Evolutionary conservation across 2,797 vertebrate species (phyloP).

Genomic region (Coracias cyanogaster): DNA sequence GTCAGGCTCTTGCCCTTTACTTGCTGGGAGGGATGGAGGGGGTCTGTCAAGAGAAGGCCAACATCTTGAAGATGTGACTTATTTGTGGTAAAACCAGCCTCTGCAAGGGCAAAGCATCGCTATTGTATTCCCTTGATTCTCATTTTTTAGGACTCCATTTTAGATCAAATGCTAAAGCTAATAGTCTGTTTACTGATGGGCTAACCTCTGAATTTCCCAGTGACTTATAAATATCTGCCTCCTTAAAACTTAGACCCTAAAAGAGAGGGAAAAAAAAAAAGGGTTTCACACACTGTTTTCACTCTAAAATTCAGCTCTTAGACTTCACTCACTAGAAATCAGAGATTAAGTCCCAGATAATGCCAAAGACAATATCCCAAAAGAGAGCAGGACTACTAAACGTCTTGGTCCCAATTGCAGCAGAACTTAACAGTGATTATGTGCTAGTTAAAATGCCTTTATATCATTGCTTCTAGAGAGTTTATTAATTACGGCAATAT

Average conservation of each 20-base stretch:
- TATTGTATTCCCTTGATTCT: background rate
- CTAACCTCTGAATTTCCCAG: background rate
- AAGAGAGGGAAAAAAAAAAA: background rate
- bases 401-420: background rate
- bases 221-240: background rate
- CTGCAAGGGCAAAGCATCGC: background rate
- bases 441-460: background rate
- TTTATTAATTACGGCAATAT: background rate
- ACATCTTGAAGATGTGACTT: background rate
- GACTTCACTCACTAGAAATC: background rate
- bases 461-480: background rate
- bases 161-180: background rate
- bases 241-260: background rate
- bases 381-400: background rate
- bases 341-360: background rate
- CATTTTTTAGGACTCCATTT: background rate
- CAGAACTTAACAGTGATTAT: background rate
- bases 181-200: background rate
- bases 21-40: background rate
- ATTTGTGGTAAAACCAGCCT: background rate
- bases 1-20: constrained; percentile 4
- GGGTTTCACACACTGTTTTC: background rate
- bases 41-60: background rate
- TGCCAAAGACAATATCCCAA: background rate
- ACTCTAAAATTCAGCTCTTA: background rate